Base-by-base conservation (phyloP, 2,113 vertebrate genomes). In the Platichthys flesus region DNA sequence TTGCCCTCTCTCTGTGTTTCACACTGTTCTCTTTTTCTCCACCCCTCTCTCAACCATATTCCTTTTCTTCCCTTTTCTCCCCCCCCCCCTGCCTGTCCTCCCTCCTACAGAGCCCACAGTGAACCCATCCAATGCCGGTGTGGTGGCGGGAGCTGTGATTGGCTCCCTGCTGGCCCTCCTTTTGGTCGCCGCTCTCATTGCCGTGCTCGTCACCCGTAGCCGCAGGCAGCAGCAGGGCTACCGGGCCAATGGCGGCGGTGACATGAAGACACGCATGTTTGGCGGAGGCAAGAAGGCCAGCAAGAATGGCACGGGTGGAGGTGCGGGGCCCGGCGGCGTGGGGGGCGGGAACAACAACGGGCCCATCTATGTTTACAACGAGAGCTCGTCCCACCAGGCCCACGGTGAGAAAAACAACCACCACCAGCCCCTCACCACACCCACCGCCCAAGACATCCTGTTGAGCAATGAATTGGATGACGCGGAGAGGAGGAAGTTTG, bases 141-240 rank as follows among this genome's bases (percentile, higher is more conserved):
- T 95, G 70, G 91, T 97, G 84, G 96, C 94, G 3, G 96, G 94
- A 82, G 95, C 94, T 59, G 93, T 96, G 83, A 95, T 96, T 85
- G 96, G 95, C 85, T 95, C 94, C 79, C 90, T 95, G 61, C 93
- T 97, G 88, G 95, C 94, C 81, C 81, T 97, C 68, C 91, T 96
- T 74, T 87, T 97, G 86, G 91, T 97, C n/a, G 92, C 88, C 14
- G 91, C 89, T 51, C 93, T 95, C 65, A 63, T 94, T 70, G 87
- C 88, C 26, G 89, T 95, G 77, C 89, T 95, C 78, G 89, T 95
- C 90, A 90, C 93, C 81, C 91, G 94, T 78, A 94, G 87, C 89
- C 94, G 93, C 78, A 89, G 93, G 70, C 94, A 93, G 59, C 90
- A 90, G 86, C 93, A 92, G 80, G 93, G 93, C 67, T 93, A 94